Percentiles rank a stretch among this genome's conserved stretches.
Evolutionary conservation across 2,113 vertebrate genomes (phyloP).

Genomic region (Dasyprocta punctata): DNA sequence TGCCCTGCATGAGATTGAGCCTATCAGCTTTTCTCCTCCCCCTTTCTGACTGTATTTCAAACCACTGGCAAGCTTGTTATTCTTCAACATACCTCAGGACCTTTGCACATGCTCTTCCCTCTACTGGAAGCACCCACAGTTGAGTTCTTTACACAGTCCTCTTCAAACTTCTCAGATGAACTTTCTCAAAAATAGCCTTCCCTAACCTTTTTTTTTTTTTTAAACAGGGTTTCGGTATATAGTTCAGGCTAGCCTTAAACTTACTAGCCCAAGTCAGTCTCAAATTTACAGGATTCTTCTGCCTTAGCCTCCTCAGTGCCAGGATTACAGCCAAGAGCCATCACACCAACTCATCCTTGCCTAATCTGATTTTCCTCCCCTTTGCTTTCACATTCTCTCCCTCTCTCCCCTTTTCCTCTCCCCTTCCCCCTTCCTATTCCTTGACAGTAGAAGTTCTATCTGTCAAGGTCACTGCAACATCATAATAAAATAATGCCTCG

Average conservation of each 20-base stretch:
- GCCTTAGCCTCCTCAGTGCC: background rate
- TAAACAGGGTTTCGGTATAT: background rate
- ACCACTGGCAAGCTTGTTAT: background rate
- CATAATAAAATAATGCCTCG: background rate
- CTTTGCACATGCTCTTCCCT: background rate
- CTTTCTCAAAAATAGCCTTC: background rate
- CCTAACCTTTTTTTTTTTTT: background rate
- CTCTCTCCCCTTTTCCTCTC: background rate
- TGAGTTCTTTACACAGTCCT: background rate
- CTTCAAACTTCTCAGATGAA: background rate
- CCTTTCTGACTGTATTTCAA: background rate
- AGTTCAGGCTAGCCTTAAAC: background rate
- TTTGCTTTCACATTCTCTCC: background rate
- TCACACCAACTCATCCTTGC: background rate
- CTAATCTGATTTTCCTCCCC: background rate
- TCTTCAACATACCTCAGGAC: background rate
- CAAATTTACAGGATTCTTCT: background rate
- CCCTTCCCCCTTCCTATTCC: background rate
- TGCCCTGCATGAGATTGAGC: background rate
- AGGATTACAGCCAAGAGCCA: background rate
- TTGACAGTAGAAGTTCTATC: background rate
- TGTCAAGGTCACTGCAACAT: background rate
- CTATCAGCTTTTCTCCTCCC: background rate
- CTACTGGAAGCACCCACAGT: background rate
- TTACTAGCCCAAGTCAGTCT: background rate